Evolutionary conservation across 1,140 invertebrate genomes (phyloP), one percentile per base, ranked within the genome.

Genomic region (Leptinotarsa lineolata): DNA sequence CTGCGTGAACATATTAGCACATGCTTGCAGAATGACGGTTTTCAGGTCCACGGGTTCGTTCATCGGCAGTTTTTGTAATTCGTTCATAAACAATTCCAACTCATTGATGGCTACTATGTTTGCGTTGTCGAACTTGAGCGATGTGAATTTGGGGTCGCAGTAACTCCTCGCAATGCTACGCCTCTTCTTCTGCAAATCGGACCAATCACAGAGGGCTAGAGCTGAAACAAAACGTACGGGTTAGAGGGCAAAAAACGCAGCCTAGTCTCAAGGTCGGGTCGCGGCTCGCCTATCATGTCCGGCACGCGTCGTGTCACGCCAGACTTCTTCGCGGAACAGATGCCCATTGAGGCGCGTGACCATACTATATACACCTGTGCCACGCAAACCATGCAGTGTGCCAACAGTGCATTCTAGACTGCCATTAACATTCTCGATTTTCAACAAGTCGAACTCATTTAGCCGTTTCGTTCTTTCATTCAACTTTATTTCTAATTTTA

Each of bases 131-230:
- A 90, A 94, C 77, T 90, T 90, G 15, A 88, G 83, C 0, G 93
- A 92, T 61, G 91, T 90, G 67, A 90, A 88, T 65, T 91, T 89
- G 0, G 94, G 94, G 6, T 93, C 92, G 77, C 93, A 92, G 83
- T 94, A 92, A 1, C 88, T 88, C 21, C 91, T 87, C 0, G 93
- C 91, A 65, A 96, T 88, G 78, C 94, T 93, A 30, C 95, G 86
- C 24, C 94, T 87, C 0, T 88, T 88, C 73, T 92, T 91, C 78
- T 96, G 95, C 0, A 95, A 83, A 2, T 92, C 90, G 1, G 92
- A 94, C 94, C 93, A 95, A 80, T 95, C 91, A 82, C 93, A 94
- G 59, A 96, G 89, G 13, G 94, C 94, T 67, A 96, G 84, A 72
- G 94, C 94, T 95, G 87, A 70, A 88, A 86, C 83, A 85, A 85